Base-by-base conservation (phyloP, 2,888 invertebrate genomes). In the Troides aeacus region DNA sequence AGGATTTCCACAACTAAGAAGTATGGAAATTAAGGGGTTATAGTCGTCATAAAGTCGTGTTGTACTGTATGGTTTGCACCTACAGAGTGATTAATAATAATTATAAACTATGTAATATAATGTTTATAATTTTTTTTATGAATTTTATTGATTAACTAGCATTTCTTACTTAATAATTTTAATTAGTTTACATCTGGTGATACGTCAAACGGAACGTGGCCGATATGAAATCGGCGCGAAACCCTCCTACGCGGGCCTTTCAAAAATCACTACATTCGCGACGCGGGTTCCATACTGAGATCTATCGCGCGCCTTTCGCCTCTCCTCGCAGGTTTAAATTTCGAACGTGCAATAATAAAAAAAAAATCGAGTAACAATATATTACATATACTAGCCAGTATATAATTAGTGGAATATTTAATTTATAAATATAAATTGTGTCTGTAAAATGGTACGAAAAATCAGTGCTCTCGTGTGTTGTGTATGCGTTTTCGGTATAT, bases 221-320 rank as follows among this genome's bases (percentile, higher is more conserved):
- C 69, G 61, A 74, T 74, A 79, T 78, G 82, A 85, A 87, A 87
- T 85, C 79, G 82, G 89, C 90, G 90, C 84, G 86, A 89, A 90
- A 84, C 92, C 92, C 90, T 86, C 91, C 92, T 91, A 92, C 91
- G 91, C 92, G 92, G 89, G 91, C 90, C 92, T 91, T 92, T 92
- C 92, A 91, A 92, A 91, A 89, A 86, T 87, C 83, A 77, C 78
- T 80, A 86, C 90, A 87, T 84, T 85, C 82, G 81, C 84, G 78
- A 81, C 79, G 81, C 77, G 78, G 78, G 83, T 81, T 81, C 81
- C 86, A 89, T 81, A 88, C 81, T 77, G 85, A 83, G 82, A 82
- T 79, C 82, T 81, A 80, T 80, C 81, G 89, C 82, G 84, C 82
- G 84, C 89, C 88, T 89, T 89, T 88, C 89, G 89, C 87, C 79